Conservation (phyloP, 2,113 vertebrate genomes). For the Petrocephalus microphthalmus region DNA sequence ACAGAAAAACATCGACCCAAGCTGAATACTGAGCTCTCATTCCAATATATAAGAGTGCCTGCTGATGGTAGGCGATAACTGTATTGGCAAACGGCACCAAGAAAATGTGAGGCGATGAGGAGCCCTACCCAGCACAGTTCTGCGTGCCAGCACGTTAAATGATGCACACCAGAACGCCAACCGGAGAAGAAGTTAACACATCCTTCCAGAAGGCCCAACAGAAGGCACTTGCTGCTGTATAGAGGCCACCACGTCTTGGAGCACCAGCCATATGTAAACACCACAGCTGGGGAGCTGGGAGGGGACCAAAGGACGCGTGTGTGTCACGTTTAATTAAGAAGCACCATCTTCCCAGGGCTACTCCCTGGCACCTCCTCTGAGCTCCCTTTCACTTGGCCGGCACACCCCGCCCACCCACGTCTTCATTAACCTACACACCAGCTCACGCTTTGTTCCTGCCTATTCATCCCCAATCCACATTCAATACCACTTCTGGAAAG, state of each 20-base stretch:
- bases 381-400: constrained; percentile 42
- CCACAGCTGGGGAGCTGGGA: constrained; percentile 40
- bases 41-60: background rate
- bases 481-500: background rate
- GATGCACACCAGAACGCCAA: background rate
- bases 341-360: constrained; percentile 48
- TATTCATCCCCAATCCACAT: background rate
- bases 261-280: constrained; percentile 46
- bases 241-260: background rate
- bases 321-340: constrained; percentile 59
- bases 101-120: background rate
- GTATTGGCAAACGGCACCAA: background rate
- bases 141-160: background rate
- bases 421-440: constrained; percentile 29
- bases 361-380: constrained; percentile 46
- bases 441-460: constrained; percentile 29
- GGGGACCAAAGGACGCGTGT: constrained; percentile 33
- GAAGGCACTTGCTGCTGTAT: background rate
- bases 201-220: background rate
- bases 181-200: background rate
- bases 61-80: background rate
- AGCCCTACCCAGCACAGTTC: background rate
- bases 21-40: background rate
- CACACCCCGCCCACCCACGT: constrained; percentile 21
- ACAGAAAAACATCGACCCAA: background rate